Base-by-base conservation (phyloP, 2,113 vertebrate species). In the Sturnus vulgaris region DNA sequence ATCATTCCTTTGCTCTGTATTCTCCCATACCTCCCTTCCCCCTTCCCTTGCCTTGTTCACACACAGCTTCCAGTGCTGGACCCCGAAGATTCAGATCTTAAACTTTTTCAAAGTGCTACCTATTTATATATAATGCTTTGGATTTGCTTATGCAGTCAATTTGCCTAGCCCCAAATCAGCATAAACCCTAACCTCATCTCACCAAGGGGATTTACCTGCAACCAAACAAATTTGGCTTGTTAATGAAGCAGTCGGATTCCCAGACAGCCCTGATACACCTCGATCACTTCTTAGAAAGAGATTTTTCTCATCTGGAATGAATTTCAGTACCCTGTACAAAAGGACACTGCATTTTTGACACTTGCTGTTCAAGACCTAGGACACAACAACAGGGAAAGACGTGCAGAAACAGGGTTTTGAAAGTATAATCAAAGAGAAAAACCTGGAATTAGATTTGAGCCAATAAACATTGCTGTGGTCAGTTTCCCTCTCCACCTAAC, bases 131-230 rank as follows among this genome's bases (percentile, higher is more conserved):
- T 82, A 89, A 92, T 92, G 81, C 49, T 91, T 94, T 95, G 75
- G 52, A 97, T 96, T 97, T 97, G 93, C 81, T 93, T 95, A 89
- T 81, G 85, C 0, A 9, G 68, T 71, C 92, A 53, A 91, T 97
- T 97, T 96, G 79, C 61, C 3, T 92, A 95, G 91, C 64, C 78
- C 50, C 86, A 96, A 81, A 96, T 95, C 88, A 96, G 70, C 94
- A 95, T 97, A 96, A 96, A 87, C 9, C 61, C 42, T 92, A 96
- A 92, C 92, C 75, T 92, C 84, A 93, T 94, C 59, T 96, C 40
- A 91, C 68, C 39, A 69, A 64, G 93, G 96, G 96, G 92, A 94
- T 97, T 96, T 96, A 96, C 91, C 93, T 83, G 59, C 70, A 95
- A 93, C 53, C 70, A 93, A 53, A 55, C 0, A 1, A 85, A 95